Base-by-base conservation (phyloP, 2,797 vertebrate genomes). In the Furcifer pardalis region DNA sequence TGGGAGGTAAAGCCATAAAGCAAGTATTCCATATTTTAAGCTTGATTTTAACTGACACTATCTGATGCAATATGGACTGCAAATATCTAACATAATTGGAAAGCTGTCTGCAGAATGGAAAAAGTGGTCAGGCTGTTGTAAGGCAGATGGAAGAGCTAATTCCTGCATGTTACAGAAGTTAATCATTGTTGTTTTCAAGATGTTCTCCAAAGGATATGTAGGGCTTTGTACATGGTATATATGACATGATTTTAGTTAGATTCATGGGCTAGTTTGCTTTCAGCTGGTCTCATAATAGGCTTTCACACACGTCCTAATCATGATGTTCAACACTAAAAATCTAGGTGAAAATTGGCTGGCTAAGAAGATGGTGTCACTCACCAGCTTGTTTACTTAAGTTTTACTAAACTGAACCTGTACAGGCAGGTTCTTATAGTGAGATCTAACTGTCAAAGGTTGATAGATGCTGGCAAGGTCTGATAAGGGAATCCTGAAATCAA, bases 1-100 rank as follows among this genome's bases (percentile, higher is more conserved):
- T 25, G 30, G 37, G 46, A 59, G 37, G 56, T 17, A 56, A 2
- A 30, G 25, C 21, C n/a, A 86, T 87, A 69, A 72, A 25, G 37
- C 65, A 83, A 81, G 77, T 89, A 9, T 79, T 3, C 42, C 56
- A 0, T 63, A 75, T 86, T 93, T 86, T 8, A 76, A 2, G 86
- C 65, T 88, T 42, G 65, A 63, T 42, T 59, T 80, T 62, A 82
- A 89, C 85, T 25, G 77, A 69, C 74, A 76, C 68, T 73, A 65
- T 81, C 88, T 13, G 9, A 77, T 88, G 84, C 68, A 84, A 71
- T 81, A 77, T 88, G 80, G 78, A 79, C 86, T 68, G 75, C 82
- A 90, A 85, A 83, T 81, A 89, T 84, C 49, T 2, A 71, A 59
- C 2, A 3, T 77, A 44, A 79, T 75, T 75, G 82, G 71, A 84